These are phyloP conservation scores for Cerceris ruficornis DNA, from an alignment of 2,888 invertebrate species.

Conservation along the genomic window DNA sequence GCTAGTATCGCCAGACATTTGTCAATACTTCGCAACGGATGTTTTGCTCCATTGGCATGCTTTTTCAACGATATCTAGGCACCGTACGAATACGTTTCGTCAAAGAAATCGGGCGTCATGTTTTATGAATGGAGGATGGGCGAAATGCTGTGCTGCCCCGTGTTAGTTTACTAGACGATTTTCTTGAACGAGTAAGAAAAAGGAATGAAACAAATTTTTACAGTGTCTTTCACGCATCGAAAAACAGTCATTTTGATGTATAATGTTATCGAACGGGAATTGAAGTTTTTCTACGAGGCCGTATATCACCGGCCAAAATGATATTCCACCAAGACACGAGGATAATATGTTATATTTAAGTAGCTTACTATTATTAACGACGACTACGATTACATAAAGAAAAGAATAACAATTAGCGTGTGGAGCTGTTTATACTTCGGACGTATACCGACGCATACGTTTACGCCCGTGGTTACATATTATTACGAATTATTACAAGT, in stretches of 20 bases:
- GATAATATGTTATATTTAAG: constrained; percentile 73
- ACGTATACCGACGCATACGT: constrained; percentile 70
- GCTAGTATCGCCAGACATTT: no score
- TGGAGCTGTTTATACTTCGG: constrained; percentile 77
- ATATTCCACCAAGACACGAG: constrained; percentile 72
- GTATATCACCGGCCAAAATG: constrained; percentile 46
- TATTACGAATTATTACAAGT: constrained; percentile 72
- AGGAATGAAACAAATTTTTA: constrained; percentile 61
- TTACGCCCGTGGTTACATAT: constrained; percentile 73
- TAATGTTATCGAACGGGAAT: constrained; percentile 74
- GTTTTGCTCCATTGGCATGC: no score
- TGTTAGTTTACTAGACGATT: constrained; percentile 59
- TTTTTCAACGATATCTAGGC: no score
- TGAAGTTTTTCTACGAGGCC: constrained; percentile 72
- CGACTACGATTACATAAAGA: constrained; percentile 67
- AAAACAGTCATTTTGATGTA: constrained; percentile 73
- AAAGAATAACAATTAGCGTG: constrained; percentile 66
- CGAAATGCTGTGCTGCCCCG: constrained; percentile 60
- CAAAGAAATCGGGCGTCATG: no score
- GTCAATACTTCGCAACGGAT: no score
- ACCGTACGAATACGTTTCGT: no score
- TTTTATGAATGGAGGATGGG: not conserved
- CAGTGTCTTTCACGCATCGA: constrained; percentile 77
- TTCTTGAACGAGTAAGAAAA: constrained; percentile 60
- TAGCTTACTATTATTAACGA: constrained; percentile 75